Base-by-base conservation (phyloP, 2,113 vertebrate genomes). In the Hypomesus transpacificus region DNA sequence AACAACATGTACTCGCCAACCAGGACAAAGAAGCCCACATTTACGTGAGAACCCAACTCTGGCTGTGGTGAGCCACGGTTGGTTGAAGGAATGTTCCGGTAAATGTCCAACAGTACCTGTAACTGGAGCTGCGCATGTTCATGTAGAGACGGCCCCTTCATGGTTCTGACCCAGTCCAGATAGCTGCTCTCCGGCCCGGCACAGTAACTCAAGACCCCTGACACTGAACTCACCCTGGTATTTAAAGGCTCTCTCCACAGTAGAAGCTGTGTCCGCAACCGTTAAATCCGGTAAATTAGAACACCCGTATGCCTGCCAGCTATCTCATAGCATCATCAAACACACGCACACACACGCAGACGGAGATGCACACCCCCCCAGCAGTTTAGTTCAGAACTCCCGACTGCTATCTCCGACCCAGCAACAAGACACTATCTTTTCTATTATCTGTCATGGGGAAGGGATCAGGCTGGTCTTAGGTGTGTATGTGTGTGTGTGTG, bases 201-300 rank as follows among this genome's bases (percentile, higher is more conserved):
- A 73, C 69, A 79, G 89, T 85, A 90, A 90, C 82, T 81, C 81
- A 84, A 88, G 65, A 76, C 85, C 21, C 22, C 18, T 60, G 39
- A 54, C 57, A 71, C 71, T 62, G 68, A 59, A 73, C 78, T 82
- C 84, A 76, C 67, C 62, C n/a, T 80, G 73, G 80, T 89, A 87
- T 89, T 87, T 89, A 85, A 88, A 89, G 85, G 83, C 62, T 58
- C 69, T 76, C 78, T 81, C 85, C 60, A 69, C 76, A 78, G 66
- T 68, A 83, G 80, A 71, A 84, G 80, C 79, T 74, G 69, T 65
- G 64, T 80, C 74, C 39, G 39, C 39, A 46, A 53, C 31, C 58
- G 65, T 81, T 70, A 75, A 80, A 76, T 58, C 71, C 2, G 14
- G 53, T 34, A 73, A 85, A 82, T 84, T 34, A 83, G 85, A 85